Conservation (phyloP, 53 echinoderm and acorn worm species). For the Astropecten irregularis region DNA sequence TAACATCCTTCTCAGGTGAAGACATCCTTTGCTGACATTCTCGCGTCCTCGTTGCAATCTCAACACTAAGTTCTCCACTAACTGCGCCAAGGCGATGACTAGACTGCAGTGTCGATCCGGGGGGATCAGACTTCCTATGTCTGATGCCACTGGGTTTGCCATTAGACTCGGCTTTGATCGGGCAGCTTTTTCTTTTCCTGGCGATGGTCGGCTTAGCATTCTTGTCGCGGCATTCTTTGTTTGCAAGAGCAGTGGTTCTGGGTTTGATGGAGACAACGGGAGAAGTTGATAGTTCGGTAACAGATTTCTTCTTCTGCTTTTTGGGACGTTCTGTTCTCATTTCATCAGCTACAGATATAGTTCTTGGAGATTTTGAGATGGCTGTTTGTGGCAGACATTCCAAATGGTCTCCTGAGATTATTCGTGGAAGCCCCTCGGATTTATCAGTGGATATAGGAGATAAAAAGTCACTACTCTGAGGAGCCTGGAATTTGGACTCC, state of each 20-base stretch:
- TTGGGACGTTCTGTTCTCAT: too few species aligned
- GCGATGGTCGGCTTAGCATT: not conserved
- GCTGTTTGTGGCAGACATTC: too few species aligned
- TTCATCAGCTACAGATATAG: too few species aligned
- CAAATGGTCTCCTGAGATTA: too few species aligned
- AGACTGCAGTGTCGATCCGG: not conserved
- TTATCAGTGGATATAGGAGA: not conserved
- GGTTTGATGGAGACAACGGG: too few species aligned
- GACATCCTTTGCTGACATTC: not conserved
- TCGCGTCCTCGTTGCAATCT: not conserved
- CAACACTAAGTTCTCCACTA: not conserved
- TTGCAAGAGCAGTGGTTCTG: too few species aligned
- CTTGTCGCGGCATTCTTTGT: too few species aligned
- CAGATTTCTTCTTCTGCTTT: too few species aligned
- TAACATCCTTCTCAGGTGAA: not conserved
- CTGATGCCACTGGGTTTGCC: not conserved
- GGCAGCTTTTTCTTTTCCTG: conserved; percentile 24
- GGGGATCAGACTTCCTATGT: not conserved
- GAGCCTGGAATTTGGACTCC: not conserved
- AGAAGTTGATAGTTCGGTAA: too few species aligned
- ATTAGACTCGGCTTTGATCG: not conserved
- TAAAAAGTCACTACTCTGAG: not conserved
- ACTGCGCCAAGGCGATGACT: not conserved
- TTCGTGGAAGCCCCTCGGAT: too few species aligned
- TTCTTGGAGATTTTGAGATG: too few species aligned